These are phyloP conservation scores for Epizoanthus rinbou DNA, from an alignment of 92 coral and sea anemone genomes.

Conservation along the genomic window DNA sequence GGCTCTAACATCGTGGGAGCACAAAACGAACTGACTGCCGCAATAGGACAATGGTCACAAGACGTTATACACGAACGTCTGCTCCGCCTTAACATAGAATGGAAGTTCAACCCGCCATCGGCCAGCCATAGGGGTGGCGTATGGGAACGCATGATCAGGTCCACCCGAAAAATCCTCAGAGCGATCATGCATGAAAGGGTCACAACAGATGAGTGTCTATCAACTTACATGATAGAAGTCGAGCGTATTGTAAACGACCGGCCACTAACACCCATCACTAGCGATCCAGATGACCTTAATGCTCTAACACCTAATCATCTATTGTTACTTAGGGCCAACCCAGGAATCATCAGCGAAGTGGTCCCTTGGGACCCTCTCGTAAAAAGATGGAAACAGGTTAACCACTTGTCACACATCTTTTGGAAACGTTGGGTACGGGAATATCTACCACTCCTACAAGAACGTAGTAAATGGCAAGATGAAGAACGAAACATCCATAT, in stretches of 20 bases:
- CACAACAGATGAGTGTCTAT: neutral
- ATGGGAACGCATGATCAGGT: neutral
- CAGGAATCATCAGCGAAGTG: neutral
- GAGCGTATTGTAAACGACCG: slow-evolving; percentile 4
- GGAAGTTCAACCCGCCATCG: no score
- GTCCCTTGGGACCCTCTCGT: no score
- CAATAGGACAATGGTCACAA: no score
- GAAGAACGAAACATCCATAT: no score
- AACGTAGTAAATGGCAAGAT: no score
- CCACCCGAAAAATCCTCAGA: neutral
- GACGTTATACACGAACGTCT: no score
- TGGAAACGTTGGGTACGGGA: no score
- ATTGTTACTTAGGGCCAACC: neutral
- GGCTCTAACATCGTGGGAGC: slow-evolving; percentile 15
- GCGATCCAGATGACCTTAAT: no score
- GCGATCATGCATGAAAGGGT: slow-evolving; percentile 8
- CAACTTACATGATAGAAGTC: neutral
- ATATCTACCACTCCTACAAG: no score
- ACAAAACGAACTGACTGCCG: neutral
- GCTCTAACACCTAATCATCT: neutral
- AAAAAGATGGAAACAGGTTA: no score
- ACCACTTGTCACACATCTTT: no score
- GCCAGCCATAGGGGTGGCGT: no score
- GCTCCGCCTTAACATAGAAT: slow-evolving; percentile 12
- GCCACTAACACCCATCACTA: neutral